phyloP scores from a whole-genome alignment of 2,113 vertebrate genomes.

The Polyodon spathula region DNA sequence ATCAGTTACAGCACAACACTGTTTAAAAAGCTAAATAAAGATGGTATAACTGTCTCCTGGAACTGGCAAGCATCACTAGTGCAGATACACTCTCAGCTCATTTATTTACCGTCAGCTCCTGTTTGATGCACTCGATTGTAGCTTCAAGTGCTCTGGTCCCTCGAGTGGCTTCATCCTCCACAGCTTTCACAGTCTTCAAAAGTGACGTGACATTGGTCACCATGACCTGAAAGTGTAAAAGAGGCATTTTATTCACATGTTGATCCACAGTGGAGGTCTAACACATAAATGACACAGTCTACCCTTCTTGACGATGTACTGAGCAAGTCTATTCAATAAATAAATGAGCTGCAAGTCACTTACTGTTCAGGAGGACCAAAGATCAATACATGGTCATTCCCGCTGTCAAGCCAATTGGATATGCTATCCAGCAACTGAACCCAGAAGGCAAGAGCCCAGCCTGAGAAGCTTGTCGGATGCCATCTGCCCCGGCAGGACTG shows the following conservation, averaged over 20 bases:
- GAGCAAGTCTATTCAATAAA: too few species aligned
- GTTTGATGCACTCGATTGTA: slow-evolving; percentile 95
- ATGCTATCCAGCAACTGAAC: neutral
- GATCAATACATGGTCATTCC: too few species aligned
- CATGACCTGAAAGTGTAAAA: slow-evolving; percentile 73
- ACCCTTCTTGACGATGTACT: too few species aligned
- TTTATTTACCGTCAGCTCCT: slow-evolving; percentile 82
- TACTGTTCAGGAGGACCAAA: too few species aligned
- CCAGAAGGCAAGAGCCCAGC: neutral
- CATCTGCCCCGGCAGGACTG: neutral
- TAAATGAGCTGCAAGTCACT: too few species aligned
- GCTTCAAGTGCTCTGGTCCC: slow-evolving; percentile 93
- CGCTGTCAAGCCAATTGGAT: too few species aligned
- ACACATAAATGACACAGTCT: too few species aligned
- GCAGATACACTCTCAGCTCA: neutral
- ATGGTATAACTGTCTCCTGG: neutral
- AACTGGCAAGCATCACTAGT: neutral
- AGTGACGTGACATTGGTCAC: slow-evolving; percentile 97
- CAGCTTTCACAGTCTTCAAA: slow-evolving; percentile 96
- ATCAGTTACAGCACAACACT: neutral
- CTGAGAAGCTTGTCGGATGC: neutral
- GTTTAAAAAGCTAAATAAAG: neutral
- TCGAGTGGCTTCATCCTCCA: slow-evolving; percentile 95
- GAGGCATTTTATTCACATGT: too few species aligned
- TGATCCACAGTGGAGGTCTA: too few species aligned